Evolutionary conservation across 2,797 vertebrate genomes (phyloP).

Genomic region (Phalanger gymnotis): DNA sequence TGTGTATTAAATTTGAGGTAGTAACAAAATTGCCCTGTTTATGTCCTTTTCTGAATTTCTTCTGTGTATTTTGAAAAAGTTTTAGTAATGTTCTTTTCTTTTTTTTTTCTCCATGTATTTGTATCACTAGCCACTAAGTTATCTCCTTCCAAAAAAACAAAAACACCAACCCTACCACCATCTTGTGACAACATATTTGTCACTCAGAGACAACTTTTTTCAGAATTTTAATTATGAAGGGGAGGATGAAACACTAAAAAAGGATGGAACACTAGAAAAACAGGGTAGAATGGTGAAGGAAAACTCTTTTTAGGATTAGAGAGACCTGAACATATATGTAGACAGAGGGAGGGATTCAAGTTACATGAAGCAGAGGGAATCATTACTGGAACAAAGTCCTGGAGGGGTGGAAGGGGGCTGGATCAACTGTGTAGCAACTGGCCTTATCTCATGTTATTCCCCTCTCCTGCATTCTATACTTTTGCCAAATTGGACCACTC

Average conservation of each 20-base stretch:
- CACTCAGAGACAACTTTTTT: background rate
- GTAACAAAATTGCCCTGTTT: background rate
- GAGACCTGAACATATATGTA: background rate
- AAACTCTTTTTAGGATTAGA: background rate
- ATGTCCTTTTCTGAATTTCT: background rate
- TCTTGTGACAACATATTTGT: background rate
- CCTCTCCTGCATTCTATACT: background rate
- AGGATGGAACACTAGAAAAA: background rate
- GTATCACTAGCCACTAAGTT: background rate
- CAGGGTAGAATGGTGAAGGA: background rate
- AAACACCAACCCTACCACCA: background rate
- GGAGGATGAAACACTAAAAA: background rate
- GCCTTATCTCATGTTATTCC: background rate
- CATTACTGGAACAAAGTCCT: background rate
- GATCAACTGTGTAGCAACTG: background rate
- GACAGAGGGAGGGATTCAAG: background rate
- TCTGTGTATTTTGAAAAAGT: background rate
- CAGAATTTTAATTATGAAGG: background rate
- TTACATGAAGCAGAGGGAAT: background rate
- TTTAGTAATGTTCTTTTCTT: background rate
- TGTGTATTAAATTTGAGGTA: background rate
- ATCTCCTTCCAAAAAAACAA: background rate
- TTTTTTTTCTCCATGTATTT: background rate
- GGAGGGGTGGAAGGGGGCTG: background rate
- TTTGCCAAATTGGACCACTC: background rate